Evolutionary conservation across 2,797 vertebrate species (phyloP).

Genomic region (Sebastes kiyomatsui): DNA sequence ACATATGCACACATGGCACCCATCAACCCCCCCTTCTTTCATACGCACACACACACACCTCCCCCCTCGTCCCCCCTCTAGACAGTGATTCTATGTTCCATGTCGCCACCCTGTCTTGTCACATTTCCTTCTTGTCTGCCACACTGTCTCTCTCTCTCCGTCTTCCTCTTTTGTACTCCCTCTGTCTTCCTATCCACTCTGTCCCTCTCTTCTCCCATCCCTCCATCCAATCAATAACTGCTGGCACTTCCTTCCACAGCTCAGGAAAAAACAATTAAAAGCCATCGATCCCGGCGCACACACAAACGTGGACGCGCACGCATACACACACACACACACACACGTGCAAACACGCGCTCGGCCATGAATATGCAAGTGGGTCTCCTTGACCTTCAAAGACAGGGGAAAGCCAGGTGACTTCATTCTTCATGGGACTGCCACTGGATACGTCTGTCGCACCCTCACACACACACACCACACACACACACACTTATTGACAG

Average conservation of each 20-base stretch:
- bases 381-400: constrained; percentile 98
- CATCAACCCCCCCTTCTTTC: constrained; percentile 32
- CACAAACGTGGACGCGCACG: constrained; percentile 41
- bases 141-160: constrained; percentile 64
- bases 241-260: constrained; percentile 97
- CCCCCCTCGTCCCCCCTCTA: constrained; percentile 56
- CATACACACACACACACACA: constrained; percentile 26
- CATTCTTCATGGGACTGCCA: constrained; percentile 83
- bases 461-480: constrained; percentile 17
- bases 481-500: constrained; percentile 50
- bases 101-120: constrained; percentile 86
- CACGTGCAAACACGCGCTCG: constrained; percentile 35
- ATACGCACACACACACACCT: constrained; percentile 16
- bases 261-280: constrained; percentile 99
- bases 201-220: constrained; percentile 57
- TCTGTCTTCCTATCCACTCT: constrained; percentile 53
- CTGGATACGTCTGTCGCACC: constrained; percentile 68
- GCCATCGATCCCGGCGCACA: constrained; percentile 88
- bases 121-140: constrained; percentile 86
- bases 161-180: constrained; percentile 69
- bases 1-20: constrained; percentile 60
- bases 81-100: constrained; percentile 83
- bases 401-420: constrained; percentile 88
- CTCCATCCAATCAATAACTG: constrained; percentile 85
- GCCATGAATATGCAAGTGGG: constrained; percentile 98